A percentile compares a stretch with the other conserved stretches of the same genome.
Conservation (phyloP, 1,140 invertebrate species). For the Bombus terrestris region DNA sequence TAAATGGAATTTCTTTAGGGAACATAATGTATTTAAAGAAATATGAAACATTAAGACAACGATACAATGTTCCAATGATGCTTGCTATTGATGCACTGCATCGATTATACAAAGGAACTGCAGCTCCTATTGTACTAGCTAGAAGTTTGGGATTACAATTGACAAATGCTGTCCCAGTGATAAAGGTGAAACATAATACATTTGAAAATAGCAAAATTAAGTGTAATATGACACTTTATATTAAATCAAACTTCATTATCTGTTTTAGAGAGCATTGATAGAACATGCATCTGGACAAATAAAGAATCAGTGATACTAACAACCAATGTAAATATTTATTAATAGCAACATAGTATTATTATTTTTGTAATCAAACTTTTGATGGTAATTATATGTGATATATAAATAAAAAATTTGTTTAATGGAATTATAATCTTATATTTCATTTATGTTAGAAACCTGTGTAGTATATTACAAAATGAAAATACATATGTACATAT, state of each 20-base stretch:
- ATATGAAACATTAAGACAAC: conserved; percentile 93
- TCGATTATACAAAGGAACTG: conserved; percentile 90
- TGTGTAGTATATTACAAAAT: neutral
- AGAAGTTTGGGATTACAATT: conserved; percentile 94
- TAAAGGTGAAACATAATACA: conserved; percentile 87
- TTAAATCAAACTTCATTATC: conserved; percentile 22
- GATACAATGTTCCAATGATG: conserved; percentile 94
- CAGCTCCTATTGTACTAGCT: conserved; percentile 90
- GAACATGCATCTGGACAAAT: conserved; percentile 65
- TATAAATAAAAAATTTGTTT: neutral
- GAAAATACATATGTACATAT: too few species aligned
- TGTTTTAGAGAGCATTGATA: conserved; percentile 68
- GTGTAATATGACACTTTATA: neutral
- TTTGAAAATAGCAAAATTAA: neutral
- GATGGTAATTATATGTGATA: neutral
- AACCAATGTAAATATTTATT: conserved; percentile 10
- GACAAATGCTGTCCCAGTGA: conserved; percentile 89
- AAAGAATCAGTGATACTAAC: conserved; percentile 11
- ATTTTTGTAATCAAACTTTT: neutral
- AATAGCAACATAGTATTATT: neutral
- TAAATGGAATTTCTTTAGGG: conserved; percentile 87
- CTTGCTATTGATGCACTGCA: conserved; percentile 94
- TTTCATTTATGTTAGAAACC: neutral
- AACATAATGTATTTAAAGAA: conserved; percentile 87
- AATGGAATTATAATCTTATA: neutral